These are phyloP conservation scores for Rhynchotus rufescens DNA, from an alignment of 2,797 vertebrate species.

Conservation along the genomic window DNA sequence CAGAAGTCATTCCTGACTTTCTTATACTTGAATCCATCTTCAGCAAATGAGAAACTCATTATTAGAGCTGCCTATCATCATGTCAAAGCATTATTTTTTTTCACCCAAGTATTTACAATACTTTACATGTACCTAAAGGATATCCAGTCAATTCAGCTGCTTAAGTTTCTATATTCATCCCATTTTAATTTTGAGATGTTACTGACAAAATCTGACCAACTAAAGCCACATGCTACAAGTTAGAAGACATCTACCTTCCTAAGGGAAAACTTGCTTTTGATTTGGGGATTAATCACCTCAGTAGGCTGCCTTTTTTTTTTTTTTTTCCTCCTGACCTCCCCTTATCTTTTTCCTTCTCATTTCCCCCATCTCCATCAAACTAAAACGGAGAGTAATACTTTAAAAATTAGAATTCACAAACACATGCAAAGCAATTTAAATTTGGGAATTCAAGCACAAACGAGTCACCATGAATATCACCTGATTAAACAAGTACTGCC, in stretches of 20 bases:
- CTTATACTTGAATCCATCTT: accelerated
- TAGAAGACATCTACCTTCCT: neutral
- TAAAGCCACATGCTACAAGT: neutral
- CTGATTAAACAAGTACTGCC: neutral
- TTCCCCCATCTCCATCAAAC: neutral
- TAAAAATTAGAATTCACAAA: neutral
- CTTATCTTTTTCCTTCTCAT: neutral
- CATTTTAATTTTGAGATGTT: neutral
- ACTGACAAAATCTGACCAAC: neutral
- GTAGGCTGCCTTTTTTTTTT: neutral
- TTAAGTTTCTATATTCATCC: neutral
- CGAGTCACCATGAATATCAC: neutral
- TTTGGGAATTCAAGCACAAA: neutral
- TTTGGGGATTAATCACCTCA: neutral
- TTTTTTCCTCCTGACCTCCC: no score
- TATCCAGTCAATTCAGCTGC: neutral
- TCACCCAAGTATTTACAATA: neutral
- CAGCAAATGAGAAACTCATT: neutral
- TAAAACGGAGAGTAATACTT: neutral
- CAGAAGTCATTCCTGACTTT: neutral
- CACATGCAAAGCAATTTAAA: neutral
- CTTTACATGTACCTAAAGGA: neutral
- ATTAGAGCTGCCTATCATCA: neutral
- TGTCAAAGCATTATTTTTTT: neutral
- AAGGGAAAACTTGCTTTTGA: neutral